Evolutionary conservation across 2,797 vertebrate genomes (phyloP).

Genomic region (Lepus townsendii): DNA sequence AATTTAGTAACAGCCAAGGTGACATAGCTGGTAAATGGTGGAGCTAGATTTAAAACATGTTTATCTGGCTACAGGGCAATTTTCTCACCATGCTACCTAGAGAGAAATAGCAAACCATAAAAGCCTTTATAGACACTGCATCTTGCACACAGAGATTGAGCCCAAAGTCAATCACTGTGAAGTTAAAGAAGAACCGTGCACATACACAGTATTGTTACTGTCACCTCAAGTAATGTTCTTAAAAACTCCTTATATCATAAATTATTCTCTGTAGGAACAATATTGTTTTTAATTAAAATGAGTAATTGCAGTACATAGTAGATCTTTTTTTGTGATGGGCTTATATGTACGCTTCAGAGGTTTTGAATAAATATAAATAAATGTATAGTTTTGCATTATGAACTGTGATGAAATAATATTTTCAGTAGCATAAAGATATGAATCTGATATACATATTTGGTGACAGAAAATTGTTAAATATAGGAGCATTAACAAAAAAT

Average conservation of each 20-base stretch:
- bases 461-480: not conserved
- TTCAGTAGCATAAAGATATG: not conserved
- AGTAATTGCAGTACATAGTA: not conserved
- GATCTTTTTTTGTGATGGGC: not conserved
- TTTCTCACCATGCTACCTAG: not conserved
- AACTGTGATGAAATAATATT: not conserved
- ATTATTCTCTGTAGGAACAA: not conserved
- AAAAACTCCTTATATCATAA: not conserved
- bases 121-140: not conserved
- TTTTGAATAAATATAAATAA: not conserved
- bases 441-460: not conserved
- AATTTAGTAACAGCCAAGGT: conserved; percentile 12
- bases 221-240: not conserved
- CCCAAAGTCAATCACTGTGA: not conserved
- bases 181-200: not conserved
- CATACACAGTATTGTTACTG: not conserved
- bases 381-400: not conserved
- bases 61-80: not conserved
- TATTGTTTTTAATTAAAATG: conserved; percentile 19
- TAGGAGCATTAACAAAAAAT: not conserved
- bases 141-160: not conserved
- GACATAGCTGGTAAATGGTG: not conserved
- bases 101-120: not conserved
- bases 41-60: not conserved
- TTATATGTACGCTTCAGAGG: not conserved